phyloP scores from a whole-genome alignment of 37 sponge, comb jelly and placozoan genomes.

The Crambe crambe region DNA sequence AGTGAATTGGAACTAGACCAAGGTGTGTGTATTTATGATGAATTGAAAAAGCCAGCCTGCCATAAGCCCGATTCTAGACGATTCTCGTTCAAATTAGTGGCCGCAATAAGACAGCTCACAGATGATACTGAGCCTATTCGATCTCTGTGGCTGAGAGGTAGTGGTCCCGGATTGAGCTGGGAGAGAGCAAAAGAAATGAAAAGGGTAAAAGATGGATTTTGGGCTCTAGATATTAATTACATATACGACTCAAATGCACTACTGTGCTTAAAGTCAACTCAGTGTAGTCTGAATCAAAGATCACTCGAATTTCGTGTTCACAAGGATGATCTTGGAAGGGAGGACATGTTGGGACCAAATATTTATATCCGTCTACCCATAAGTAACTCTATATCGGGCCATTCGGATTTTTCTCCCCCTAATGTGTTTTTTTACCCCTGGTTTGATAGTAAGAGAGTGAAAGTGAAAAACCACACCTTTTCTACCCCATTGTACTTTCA shows the following conservation, averaged over 20 bases:
- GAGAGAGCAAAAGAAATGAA: conserved; percentile 48
- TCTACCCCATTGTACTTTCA: background rate
- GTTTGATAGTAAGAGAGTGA: conserved; percentile 39
- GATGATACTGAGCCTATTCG: background rate
- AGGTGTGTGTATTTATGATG: conserved; percentile 16
- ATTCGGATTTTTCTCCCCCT: conserved; percentile 27
- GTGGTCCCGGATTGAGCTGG: conserved; percentile 74
- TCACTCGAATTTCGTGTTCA: conserved; percentile 76
- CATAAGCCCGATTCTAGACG: conserved; percentile 16
- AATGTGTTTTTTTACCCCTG: conserved; percentile 47
- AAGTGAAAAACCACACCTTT: background rate
- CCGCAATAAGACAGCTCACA: conserved; percentile 7
- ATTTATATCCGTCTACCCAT: conserved; percentile 53
- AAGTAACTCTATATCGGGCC: conserved; percentile 40
- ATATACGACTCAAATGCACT: conserved; percentile 32
- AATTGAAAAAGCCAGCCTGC: background rate
- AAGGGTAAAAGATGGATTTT: conserved; percentile 7
- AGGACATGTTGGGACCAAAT: conserved; percentile 76
- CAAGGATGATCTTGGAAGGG: conserved; percentile 33
- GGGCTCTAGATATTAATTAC: conserved; percentile 49
- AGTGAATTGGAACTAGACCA: conserved; percentile 34
- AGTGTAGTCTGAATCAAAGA: conserved; percentile 53
- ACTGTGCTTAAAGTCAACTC: conserved; percentile 16
- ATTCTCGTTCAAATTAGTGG: conserved; percentile 12
- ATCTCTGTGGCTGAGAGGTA: conserved; percentile 60